phyloP scores from a whole-genome alignment of 2,797 vertebrate genomes.

The Novumbra hubbsi region DNA sequence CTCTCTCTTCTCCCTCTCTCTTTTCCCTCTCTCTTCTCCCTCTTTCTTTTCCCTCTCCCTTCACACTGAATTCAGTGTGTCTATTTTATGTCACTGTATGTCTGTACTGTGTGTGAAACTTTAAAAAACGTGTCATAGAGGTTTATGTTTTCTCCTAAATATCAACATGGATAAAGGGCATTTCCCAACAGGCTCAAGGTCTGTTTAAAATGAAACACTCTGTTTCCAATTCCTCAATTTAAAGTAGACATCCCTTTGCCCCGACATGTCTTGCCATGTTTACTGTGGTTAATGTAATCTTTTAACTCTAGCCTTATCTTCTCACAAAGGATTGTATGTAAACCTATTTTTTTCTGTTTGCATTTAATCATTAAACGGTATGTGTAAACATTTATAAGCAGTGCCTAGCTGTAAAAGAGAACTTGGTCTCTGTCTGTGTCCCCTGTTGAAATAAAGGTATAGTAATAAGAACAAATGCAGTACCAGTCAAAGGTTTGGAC shows the following conservation, averaged over 20 bases:
- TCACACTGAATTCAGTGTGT: neutral
- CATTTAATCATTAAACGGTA: no score
- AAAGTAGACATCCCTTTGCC: neutral
- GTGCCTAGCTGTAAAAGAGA: no score
- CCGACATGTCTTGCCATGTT: constrained; percentile 21
- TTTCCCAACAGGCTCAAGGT: constrained; percentile 13
- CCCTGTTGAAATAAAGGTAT: no score
- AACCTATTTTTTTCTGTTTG: neutral
- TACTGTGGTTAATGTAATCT: constrained; percentile 27
- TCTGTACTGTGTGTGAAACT: constrained; percentile 43
- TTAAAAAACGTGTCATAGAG: neutral
- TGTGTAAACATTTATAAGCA: no score
- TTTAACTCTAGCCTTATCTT: neutral
- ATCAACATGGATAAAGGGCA: constrained; percentile 31
- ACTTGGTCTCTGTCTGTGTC: no score
- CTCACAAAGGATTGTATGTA: neutral
- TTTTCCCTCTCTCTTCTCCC: constrained; percentile 20
- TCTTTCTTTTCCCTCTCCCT: no score
- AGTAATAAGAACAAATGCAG: neutral
- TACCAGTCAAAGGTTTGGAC: neutral
- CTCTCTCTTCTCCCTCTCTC: constrained; percentile 3
- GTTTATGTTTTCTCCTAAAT: constrained; percentile 26
- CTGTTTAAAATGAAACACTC: constrained; percentile 18
- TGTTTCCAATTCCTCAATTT: neutral
- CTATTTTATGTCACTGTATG: neutral